These are phyloP conservation scores for Trichonephila inaurata DNA, from an alignment of 1,140 invertebrate genomes.

Conservation along the genomic window DNA sequence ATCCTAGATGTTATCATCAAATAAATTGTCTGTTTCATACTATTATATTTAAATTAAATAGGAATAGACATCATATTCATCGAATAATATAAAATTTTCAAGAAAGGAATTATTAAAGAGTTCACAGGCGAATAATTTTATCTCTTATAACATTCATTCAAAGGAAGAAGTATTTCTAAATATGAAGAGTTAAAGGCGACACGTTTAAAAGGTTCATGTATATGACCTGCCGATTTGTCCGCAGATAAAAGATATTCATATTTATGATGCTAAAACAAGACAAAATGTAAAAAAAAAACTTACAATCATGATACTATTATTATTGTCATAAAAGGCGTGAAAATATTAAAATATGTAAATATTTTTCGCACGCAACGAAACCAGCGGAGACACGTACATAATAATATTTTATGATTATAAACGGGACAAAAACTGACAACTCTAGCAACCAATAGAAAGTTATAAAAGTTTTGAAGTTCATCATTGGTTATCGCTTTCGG, in stretches of 20 bases:
- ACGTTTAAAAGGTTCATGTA: constrained; percentile 34
- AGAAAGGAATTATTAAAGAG: not conserved
- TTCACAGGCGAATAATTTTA: not conserved
- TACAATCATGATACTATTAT: constrained; percentile 29
- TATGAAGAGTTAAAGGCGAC: not conserved
- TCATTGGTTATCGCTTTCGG: not conserved
- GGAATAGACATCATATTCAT: no score
- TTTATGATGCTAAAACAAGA: constrained; percentile 14
- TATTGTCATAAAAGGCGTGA: constrained; percentile 3
- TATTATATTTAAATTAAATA: no score
- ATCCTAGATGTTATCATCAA: no score
- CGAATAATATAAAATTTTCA: not conserved
- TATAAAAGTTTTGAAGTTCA: not conserved
- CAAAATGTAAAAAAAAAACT: constrained; percentile 30
- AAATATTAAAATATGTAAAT: constrained; percentile 38
- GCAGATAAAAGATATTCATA: constrained; percentile 9
- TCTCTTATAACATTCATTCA: not conserved
- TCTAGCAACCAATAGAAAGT: not conserved
- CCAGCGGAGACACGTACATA: constrained; percentile 45
- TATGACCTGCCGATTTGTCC: constrained; percentile 42
- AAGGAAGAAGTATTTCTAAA: not conserved
- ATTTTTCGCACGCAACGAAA: constrained; percentile 30
- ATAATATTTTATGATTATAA: constrained; percentile 16
- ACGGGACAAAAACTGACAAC: constrained; percentile 37
- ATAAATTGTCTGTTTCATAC: no score